Conservation (phyloP, 92 coral and sea anemone genomes). For the Metridium senile region DNA sequence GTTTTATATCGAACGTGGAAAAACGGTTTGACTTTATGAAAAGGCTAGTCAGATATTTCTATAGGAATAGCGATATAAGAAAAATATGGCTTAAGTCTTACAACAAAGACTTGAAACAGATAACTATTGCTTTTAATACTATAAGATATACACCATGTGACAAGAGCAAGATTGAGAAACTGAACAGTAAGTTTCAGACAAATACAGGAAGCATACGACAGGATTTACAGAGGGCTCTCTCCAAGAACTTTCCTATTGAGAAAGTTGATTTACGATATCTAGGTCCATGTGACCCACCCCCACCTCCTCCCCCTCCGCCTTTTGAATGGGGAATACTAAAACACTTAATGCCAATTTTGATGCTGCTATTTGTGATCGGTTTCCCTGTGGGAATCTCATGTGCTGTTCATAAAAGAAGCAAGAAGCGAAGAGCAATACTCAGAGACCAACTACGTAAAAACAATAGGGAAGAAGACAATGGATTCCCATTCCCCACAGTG, state of each 20-base stretch:
- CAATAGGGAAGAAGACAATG: conserved; percentile 47
- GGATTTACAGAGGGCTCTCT: conserved; percentile 54
- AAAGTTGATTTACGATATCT: conserved; percentile 49
- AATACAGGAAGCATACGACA: conserved; percentile 35
- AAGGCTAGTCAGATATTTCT: conserved; percentile 44
- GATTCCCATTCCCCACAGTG: conserved; percentile 59
- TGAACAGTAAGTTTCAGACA: conserved; percentile 34
- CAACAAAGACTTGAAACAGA: conserved; percentile 25
- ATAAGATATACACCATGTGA: conserved; percentile 64
- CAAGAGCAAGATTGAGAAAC: conserved; percentile 27
- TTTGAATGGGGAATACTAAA: conserved; percentile 75
- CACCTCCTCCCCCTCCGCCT: conserved; percentile 17
- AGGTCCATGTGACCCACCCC: conserved; percentile 56
- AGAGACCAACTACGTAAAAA: conserved; percentile 22
- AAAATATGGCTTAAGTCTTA: conserved; percentile 62
- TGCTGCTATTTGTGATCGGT: conserved; percentile 67
- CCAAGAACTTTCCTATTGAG: conserved; percentile 42
- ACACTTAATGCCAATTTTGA: conserved; percentile 60
- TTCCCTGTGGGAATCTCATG: conserved; percentile 73
- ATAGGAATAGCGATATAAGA: conserved; percentile 21
- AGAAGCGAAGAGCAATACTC: conserved; percentile 25
- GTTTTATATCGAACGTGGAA: conserved; percentile 45
- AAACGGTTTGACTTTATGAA: conserved; percentile 53
- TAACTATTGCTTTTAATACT: conserved; percentile 61
- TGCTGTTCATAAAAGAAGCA: conserved; percentile 40